These are phyloP conservation scores for Antechinus flavipes DNA, from an alignment of 2,113 vertebrate genomes.

Conservation along the genomic window DNA sequence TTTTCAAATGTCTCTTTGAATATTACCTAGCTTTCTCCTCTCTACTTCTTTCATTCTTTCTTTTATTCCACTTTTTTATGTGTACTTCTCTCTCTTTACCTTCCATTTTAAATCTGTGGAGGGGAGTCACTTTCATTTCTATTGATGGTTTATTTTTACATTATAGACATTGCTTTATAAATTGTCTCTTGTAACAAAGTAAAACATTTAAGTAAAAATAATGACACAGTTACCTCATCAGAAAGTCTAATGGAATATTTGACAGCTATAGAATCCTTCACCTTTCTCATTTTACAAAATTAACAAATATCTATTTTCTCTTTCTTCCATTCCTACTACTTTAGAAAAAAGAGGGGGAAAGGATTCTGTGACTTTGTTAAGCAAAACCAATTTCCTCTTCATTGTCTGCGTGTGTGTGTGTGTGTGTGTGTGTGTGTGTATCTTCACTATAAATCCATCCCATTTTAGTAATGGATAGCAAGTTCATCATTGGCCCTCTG, in stretches of 20 bases:
- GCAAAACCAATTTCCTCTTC: background rate
- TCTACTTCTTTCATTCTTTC: background rate
- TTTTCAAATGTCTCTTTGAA: background rate
- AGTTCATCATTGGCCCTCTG: background rate
- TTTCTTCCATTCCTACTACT: background rate
- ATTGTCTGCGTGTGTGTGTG: background rate
- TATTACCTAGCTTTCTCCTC: background rate
- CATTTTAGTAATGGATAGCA: background rate
- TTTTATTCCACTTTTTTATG: background rate
- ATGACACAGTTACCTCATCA: background rate
- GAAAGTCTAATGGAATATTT: background rate
- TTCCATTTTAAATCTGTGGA: background rate
- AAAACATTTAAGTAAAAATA: background rate
- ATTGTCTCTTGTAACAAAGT: background rate
- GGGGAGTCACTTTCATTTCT: background rate
- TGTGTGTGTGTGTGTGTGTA: too few species aligned
- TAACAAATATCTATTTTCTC: background rate
- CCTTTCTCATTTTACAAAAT: background rate
- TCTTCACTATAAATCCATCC: background rate
- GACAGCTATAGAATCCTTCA: background rate
- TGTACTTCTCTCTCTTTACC: background rate
- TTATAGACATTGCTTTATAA: background rate
- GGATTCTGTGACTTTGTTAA: background rate
- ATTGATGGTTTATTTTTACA: background rate
- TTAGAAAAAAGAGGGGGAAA: background rate